Conservation (phyloP, 1,140 invertebrate genomes). For the Conopomorpha cramerella region DNA sequence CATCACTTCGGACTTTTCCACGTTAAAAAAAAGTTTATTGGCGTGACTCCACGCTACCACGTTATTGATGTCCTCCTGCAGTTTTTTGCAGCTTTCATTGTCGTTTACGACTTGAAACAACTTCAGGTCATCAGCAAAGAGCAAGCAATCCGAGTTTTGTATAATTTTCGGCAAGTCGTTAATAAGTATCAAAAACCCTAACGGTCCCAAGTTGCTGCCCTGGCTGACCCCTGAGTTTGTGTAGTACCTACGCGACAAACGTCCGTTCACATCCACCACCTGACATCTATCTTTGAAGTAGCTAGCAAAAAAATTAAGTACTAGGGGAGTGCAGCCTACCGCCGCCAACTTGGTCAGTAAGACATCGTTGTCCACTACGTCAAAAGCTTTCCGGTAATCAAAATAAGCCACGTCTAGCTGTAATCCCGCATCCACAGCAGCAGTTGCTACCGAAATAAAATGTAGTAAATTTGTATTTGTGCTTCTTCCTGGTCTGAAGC, state of each 20-base stretch:
- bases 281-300: neutral
- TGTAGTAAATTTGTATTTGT: constrained; percentile 3
- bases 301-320: neutral
- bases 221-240: neutral
- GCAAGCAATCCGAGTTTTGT: neutral
- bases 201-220: neutral
- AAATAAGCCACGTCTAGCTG: constrained; percentile 3
- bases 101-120: neutral
- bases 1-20: too few species aligned
- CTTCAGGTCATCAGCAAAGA: neutral
- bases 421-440: neutral
- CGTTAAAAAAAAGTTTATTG: too few species aligned
- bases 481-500: constrained; percentile 2
- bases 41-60: too few species aligned
- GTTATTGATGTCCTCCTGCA: too few species aligned
- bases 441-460: neutral
- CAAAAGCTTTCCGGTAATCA: constrained; percentile 7
- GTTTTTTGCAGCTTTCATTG: too few species aligned
- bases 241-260: neutral
- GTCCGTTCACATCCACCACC: neutral
- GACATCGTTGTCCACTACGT: neutral
- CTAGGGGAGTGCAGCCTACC: neutral
- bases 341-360: neutral
- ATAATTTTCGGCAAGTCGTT: neutral
- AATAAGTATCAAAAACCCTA: neutral